Evolutionary conservation across 2,113 vertebrate genomes (phyloP), one percentile per base, ranked within the genome.

Genomic region (Myocastor coypus): DNA sequence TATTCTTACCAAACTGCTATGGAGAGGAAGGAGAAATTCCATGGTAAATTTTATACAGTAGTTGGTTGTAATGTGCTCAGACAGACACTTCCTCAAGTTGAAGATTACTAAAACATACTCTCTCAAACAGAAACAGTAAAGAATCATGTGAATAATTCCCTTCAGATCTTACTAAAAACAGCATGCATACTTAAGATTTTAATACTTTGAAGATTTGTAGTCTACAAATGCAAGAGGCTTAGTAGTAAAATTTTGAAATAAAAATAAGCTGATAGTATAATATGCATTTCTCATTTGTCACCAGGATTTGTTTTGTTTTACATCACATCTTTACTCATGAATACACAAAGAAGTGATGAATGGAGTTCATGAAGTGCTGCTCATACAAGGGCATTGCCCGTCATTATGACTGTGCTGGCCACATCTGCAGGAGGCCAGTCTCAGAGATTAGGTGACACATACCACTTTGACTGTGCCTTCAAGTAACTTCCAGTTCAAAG

Each of bases 1-100:
- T 98, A 69, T 92, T 95, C 96, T 94, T 96, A 92, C 97, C 95
- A 98, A 98, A 98, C 85, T 97, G 94, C 93, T 97, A 83, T 30
- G 61, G 95, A 97, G 94, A 87, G 96, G 93, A 96, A 96, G 96
- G 52, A 95, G 94, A 97, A 97, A 98, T 94, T 86, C 83, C 84
- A 92, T 97, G 97, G 88, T 96, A 94, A 80, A 55, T 97, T 98
- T 96, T 77, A 64, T 89, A 94, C 69, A 73, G 95, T 71, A 57
- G 90, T 96, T 97, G 59, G 87, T 77, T 95, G 66, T 77, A 73
- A 83, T 94, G 77, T 94, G 94, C 92, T 97, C 88, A 95, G 52
- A 87, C n/a, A 94, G 42, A 19, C 19, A 68, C 19, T 85, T 52
- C 24, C 26, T 94, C 71, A 69, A 83, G 52, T 40, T 96, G 26